Base-by-base conservation (phyloP, 2,888 invertebrate genomes). In the Patella depressa region DNA sequence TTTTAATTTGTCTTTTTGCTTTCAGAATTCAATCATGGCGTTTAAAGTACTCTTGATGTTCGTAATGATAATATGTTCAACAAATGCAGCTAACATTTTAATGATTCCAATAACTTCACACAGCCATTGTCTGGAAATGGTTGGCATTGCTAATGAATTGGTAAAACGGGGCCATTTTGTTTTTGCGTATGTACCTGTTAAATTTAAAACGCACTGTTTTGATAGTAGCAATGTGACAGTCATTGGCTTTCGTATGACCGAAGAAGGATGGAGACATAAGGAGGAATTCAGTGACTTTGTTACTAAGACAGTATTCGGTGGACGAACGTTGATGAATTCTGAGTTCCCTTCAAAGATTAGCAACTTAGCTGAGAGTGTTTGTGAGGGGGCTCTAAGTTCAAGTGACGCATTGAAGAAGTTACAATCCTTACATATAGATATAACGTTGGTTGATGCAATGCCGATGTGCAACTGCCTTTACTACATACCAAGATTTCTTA, bases 91-190 rank as follows among this genome's bases (percentile, higher is more conserved):
- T 53, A 78, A 74, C 17, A 71, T 78, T 19, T 72, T 78, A 15
- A 45, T 74, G 3, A 55, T 78, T 17, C 74, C 78, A 12, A 17
- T 53, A 9, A 71, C 74, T 2, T 34, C 57, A 15, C 12, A 71
- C 59, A 78, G 78, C 72, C 29, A 54, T 12, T 71, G 53, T 19
- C 57, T 54, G 19, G 75, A 75, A 45, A 69, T 57, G 45, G 54
- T 53, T 12, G 59, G 54, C 15, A 69, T 78, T 57, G 78, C 65
- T 29, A 53, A 72, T 12, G 78, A 75, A 54, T 70, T 78, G 5
- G 7, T 72, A n/a, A 69, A 75, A n/a, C 24, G 75, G 71, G 75
- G 75, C 12, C 78, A 78, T 54, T 15, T 17, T 5, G 73, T 78
- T 34, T 72, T 70, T n/a, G n/a, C 73, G 1, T 78, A 75, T 53